Evolutionary conservation across 2,888 invertebrate genomes (phyloP).

Genomic region (Osmoderma eremita): DNA sequence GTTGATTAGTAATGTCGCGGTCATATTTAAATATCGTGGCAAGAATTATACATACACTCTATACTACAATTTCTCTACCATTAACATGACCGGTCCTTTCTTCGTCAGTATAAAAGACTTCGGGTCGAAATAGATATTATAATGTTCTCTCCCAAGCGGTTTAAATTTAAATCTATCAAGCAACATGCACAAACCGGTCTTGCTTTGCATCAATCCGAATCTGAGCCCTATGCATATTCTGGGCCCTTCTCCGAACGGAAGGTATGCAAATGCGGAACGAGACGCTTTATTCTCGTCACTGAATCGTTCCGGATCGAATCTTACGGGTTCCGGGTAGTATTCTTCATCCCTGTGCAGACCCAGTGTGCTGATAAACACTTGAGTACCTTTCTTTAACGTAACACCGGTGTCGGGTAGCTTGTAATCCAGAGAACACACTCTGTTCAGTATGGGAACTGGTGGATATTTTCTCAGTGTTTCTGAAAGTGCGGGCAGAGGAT

Average conservation of each 20-base stretch:
- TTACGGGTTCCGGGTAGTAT: slow-evolving; percentile 2
- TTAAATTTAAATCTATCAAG: slow-evolving; percentile 7
- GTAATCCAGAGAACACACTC: slow-evolving; percentile 1
- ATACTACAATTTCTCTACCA: not conserved
- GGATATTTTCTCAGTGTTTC: slow-evolving; percentile 23
- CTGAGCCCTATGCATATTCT: slow-evolving; percentile 20
- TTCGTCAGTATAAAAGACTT: slow-evolving; percentile 5
- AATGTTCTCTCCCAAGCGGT: not conserved
- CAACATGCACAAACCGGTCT: slow-evolving; percentile 17
- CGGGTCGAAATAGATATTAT: slow-evolving; percentile 7
- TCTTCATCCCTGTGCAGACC: slow-evolving; percentile 16
- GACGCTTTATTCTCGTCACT: slow-evolving; percentile 12
- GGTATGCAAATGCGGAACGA: not conserved
- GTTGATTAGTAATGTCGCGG: no score
- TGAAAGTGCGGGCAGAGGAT: not conserved
- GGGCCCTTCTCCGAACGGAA: slow-evolving; percentile 17
- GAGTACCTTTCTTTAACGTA: not conserved
- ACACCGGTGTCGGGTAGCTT: not conserved
- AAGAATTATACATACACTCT: no score
- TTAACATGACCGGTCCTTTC: slow-evolving; percentile 9
- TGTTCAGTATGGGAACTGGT: not conserved
- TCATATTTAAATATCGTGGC: no score
- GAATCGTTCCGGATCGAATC: slow-evolving; percentile 21
- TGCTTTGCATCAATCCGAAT: slow-evolving; percentile 20
- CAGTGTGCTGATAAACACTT: slow-evolving; percentile 11